Base-by-base conservation (phyloP, 1,140 invertebrate species). In the Drosophila pruinosa region DNA sequence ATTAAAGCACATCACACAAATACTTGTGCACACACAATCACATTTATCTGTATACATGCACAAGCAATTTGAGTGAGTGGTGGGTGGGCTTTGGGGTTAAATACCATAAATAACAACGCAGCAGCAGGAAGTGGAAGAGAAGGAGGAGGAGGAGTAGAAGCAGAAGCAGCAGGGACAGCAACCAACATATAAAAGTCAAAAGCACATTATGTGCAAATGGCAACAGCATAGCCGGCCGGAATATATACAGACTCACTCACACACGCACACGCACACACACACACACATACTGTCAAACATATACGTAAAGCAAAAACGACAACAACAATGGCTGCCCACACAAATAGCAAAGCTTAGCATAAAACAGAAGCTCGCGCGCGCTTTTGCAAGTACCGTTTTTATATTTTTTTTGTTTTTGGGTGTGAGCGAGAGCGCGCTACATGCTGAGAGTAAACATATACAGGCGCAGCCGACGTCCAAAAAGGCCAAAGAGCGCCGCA, bases 41-140 rank as follows among this genome's bases (percentile, higher is more conserved):
- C 17, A 53, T 8, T 34, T 34, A 34, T 34, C 10, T 41, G 17
- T 28, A 34, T 15, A 36, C n/a, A 50, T 34, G 8, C 17, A 26
- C 26, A 80, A 76, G 76, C 76, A 80, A 85, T 83, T 83, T 76
- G 53, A 63, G 73, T 67, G 68, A 77, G 72, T 80, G 70, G 48
- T 56, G 73, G 69, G 36, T 52, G 38, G 73, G 39, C 45, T 45
- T 77, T 77, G 73, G 73, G 81, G 56, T 81, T 85, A 85, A 88
- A 86, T 88, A 67, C 81, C 82, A 88, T 81, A 86, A 86, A 86
- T 88, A 86, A 88, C 82, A 75, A 58, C 56, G 71, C 64, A 88
- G 85, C 78, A 80, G 72, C 58, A 31, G n/a, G n/a, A n/a, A 10
- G 26, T 28, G 8, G 8, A 2, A 34, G 31, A 14, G 10, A 3